Conservation (phyloP, 1,140 invertebrate species). For the Ectropis grisescens region DNA sequence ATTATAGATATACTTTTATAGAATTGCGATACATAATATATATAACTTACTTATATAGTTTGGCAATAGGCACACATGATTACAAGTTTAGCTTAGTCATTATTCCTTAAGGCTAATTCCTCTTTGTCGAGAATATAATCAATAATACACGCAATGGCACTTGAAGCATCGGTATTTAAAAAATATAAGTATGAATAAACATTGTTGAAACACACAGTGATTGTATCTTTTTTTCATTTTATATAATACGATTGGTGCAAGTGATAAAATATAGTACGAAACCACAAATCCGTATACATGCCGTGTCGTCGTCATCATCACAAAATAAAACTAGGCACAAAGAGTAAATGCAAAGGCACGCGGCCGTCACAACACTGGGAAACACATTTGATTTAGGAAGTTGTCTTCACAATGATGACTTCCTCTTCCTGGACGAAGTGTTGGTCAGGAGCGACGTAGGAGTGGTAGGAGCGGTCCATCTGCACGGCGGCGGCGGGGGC, state of each 20-base stretch:
- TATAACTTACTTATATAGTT: too few relatives aligned
- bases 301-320: constrained; percentile 28
- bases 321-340: not conserved
- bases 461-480: constrained; percentile 38
- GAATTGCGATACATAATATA: too few relatives aligned
- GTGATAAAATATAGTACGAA: too few relatives aligned
- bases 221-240: constrained; percentile 32
- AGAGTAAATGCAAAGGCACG: too few relatives aligned
- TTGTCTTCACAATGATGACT: constrained; percentile 41
- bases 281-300: constrained; percentile 21
- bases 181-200: constrained; percentile 12
- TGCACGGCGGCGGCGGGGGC: constrained; percentile 29
- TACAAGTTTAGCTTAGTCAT: too few relatives aligned
- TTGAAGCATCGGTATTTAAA: constrained; percentile 42
- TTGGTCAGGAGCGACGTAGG: constrained; percentile 39
- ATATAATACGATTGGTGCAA: constrained; percentile 30
- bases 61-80: too few relatives aligned
- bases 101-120: too few relatives aligned
- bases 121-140: too few relatives aligned
- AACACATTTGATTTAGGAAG: constrained; percentile 4
- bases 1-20: too few relatives aligned
- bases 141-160: constrained; percentile 40
- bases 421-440: constrained; percentile 50
- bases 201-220: constrained; percentile 27
- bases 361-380: too few relatives aligned